These are phyloP conservation scores for Sarcophilus harrisii DNA, from an alignment of 2,797 vertebrate species.

Conservation along the genomic window DNA sequence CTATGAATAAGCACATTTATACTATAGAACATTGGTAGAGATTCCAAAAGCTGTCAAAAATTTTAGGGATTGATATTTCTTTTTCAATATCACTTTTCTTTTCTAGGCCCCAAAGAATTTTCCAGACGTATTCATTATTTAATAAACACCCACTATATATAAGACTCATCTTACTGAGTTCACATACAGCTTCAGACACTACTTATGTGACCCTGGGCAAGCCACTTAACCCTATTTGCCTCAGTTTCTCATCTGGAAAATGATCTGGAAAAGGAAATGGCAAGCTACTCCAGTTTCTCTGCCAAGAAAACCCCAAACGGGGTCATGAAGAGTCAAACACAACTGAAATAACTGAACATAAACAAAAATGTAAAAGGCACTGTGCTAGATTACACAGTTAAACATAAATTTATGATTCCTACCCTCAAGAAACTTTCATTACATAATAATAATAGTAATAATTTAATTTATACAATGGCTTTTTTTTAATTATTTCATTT, in stretches of 20 bases:
- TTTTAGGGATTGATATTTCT: constrained; percentile 30
- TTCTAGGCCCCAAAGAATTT: constrained; percentile 14
- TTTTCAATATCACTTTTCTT: constrained; percentile 47
- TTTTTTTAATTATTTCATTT: background rate
- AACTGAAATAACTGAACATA: background rate
- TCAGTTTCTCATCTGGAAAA: background rate
- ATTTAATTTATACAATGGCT: background rate
- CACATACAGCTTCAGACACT: background rate
- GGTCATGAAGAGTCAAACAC: background rate
- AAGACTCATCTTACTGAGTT: background rate
- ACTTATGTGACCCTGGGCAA: background rate
- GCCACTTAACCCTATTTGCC: background rate
- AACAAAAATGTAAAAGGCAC: background rate
- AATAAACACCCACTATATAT: background rate
- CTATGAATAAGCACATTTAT: background rate
- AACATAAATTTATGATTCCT: background rate
- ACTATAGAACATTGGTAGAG: background rate
- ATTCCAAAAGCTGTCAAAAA: background rate
- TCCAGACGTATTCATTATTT: background rate
- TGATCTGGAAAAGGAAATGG: background rate
- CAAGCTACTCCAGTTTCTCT: background rate
- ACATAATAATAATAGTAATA: background rate
- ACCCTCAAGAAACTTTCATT: background rate
- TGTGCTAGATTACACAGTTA: background rate
- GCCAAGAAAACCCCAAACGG: background rate